Conservation (phyloP, 2,113 vertebrate species). For the Megaceryle torquata region DNA sequence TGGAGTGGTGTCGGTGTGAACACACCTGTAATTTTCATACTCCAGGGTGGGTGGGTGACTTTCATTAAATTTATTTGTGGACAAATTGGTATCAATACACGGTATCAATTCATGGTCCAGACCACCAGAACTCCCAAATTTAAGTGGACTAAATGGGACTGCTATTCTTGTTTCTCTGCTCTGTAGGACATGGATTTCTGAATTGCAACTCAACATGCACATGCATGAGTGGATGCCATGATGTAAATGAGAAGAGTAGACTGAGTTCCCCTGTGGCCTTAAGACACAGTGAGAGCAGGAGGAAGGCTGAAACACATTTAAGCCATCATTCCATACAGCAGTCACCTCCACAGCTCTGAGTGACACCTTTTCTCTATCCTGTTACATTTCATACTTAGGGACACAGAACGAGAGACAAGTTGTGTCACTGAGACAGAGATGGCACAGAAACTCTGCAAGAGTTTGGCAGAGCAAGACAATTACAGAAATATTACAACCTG, state of each 20-base stretch:
- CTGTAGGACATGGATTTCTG: neutral
- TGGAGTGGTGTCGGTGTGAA: neutral
- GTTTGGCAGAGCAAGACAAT: fast-evolving
- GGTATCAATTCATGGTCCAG: neutral
- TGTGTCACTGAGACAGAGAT: neutral
- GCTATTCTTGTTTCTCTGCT: neutral
- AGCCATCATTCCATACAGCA: neutral
- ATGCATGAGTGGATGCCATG: neutral
- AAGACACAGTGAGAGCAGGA: neutral
- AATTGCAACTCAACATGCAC: neutral
- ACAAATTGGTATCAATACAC: neutral
- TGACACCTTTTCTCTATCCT: neutral
- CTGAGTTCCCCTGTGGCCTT: neutral
- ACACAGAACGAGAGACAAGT: neutral
- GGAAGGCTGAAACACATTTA: neutral
- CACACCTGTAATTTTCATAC: neutral
- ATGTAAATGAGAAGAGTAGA: neutral
- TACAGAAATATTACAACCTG: neutral
- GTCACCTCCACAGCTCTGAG: neutral
- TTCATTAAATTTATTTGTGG: neutral
- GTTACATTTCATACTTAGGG: neutral
- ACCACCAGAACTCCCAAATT: neutral
- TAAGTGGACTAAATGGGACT: neutral
- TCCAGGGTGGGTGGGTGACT: neutral
- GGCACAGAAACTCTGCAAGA: neutral